These are phyloP conservation scores for Rhysida immarginata DNA, from an alignment of 1,140 invertebrate genomes.

Conservation along the genomic window DNA sequence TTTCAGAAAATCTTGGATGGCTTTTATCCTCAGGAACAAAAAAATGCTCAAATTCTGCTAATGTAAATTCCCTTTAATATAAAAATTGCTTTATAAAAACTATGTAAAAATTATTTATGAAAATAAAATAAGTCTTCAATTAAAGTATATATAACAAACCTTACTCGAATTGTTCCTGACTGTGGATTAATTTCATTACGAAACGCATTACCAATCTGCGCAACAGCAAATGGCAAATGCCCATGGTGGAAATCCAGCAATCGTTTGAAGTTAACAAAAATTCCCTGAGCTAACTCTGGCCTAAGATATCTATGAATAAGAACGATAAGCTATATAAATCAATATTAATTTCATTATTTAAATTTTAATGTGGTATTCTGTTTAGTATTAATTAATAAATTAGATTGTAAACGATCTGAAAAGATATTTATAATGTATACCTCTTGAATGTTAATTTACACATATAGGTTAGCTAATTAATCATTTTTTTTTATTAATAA, in stretches of 20 bases:
- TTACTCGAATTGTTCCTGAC: background rate
- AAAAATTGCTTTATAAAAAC: conserved; percentile 34
- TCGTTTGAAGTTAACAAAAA: conserved; percentile 13
- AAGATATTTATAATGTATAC: too few relatives aligned
- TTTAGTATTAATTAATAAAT: too few relatives aligned
- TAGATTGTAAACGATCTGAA: too few relatives aligned
- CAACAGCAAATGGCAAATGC: conserved; percentile 12
- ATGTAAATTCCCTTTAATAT: conserved; percentile 84
- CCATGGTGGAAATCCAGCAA: background rate
- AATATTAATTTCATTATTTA: background rate
- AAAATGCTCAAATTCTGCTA: conserved; percentile 99
- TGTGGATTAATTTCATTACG: conserved; percentile 11
- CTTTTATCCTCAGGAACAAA: conserved; percentile 79
- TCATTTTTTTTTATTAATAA: too few relatives aligned
- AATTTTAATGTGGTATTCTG: too few relatives aligned
- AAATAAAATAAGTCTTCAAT: too few relatives aligned
- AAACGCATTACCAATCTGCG: conserved; percentile 13
- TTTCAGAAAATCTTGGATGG: conserved; percentile 62
- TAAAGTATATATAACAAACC: too few relatives aligned
- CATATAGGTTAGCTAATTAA: too few relatives aligned
- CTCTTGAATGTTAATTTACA: too few relatives aligned
- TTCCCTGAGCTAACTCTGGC: conserved; percentile 15
- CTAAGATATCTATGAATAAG: conserved; percentile 8
- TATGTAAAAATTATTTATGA: too few relatives aligned
- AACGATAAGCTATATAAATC: background rate